Conservation (phyloP, 2,888 invertebrate species). For the Elysia crispata region DNA sequence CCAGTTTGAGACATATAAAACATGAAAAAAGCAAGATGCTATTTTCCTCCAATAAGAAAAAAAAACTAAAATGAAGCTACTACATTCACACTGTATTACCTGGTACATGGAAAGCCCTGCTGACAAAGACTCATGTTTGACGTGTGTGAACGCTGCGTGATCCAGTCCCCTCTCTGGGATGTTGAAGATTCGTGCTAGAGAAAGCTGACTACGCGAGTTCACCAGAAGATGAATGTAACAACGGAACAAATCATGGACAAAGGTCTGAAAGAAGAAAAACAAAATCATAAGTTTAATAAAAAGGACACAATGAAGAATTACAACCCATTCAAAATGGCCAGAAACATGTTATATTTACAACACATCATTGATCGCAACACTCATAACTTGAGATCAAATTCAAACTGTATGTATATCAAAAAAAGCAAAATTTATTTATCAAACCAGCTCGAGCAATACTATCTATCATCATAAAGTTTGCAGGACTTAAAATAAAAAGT, state of each 20-base stretch:
- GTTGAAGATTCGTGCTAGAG: constrained; percentile 73
- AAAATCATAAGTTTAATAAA: not conserved
- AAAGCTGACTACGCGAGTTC: constrained; percentile 75
- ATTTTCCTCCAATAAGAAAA: too few relatives aligned
- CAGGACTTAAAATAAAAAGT: not conserved
- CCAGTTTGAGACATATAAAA: too few relatives aligned
- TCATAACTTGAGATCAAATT: too few relatives aligned
- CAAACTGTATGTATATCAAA: too few relatives aligned
- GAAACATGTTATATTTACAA: not conserved
- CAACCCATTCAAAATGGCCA: not conserved
- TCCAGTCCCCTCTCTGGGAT: constrained; percentile 74
- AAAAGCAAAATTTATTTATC: too few relatives aligned
- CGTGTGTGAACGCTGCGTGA: constrained; percentile 74
- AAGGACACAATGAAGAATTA: not conserved
- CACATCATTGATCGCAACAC: too few relatives aligned
- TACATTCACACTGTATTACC: too few relatives aligned
- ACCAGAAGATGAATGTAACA: constrained; percentile 75
- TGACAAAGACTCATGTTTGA: constrained; percentile 69
- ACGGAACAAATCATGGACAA: constrained; percentile 65
- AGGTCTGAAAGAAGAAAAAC: constrained; percentile 45
- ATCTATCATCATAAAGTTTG: too few relatives aligned
- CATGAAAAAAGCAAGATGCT: too few relatives aligned
- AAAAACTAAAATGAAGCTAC: too few relatives aligned
- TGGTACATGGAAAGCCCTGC: constrained; percentile 76
- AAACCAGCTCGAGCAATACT: too few relatives aligned